Conservation (phyloP, 2,888 invertebrate species). For the Oligia latruncula region DNA sequence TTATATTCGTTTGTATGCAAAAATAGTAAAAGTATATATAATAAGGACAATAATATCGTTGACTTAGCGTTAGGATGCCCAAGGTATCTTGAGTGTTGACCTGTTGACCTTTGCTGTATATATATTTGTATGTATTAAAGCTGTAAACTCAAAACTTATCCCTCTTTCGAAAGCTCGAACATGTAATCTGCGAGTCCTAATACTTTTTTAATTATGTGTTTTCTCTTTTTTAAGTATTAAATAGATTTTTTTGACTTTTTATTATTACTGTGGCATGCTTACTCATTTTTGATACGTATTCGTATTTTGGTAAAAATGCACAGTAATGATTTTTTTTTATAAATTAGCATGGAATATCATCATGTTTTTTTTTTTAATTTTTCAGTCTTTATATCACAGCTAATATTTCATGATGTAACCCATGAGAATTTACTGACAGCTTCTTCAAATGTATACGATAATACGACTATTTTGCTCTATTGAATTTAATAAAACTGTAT, state of each 20-base stretch:
- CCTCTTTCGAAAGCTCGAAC: constrained; percentile 79
- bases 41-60: constrained; percentile 83
- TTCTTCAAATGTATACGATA: constrained; percentile 37
- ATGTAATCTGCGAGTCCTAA: constrained; percentile 79
- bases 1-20: constrained; percentile 86
- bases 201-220: constrained; percentile 40
- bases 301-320: constrained; percentile 54
- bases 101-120: constrained; percentile 84
- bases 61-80: constrained; percentile 90
- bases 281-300: constrained; percentile 38
- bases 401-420: constrained; percentile 72
- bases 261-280: constrained; percentile 70
- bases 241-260: constrained; percentile 32
- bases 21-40: constrained; percentile 88
- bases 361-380: constrained; percentile 64
- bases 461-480: constrained; percentile 15
- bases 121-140: constrained; percentile 72
- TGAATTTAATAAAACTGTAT: constrained; percentile 44
- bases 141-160: constrained; percentile 89
- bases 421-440: constrained; percentile 62
- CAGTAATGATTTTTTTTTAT: constrained; percentile 52
- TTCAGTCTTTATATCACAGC: constrained; percentile 65
- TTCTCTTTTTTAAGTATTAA: constrained; percentile 39
- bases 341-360: constrained; percentile 69
- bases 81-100: constrained; percentile 88